Evolutionary conservation across 2,888 invertebrate genomes (phyloP).

Genomic region (Cheilosia pagana): DNA sequence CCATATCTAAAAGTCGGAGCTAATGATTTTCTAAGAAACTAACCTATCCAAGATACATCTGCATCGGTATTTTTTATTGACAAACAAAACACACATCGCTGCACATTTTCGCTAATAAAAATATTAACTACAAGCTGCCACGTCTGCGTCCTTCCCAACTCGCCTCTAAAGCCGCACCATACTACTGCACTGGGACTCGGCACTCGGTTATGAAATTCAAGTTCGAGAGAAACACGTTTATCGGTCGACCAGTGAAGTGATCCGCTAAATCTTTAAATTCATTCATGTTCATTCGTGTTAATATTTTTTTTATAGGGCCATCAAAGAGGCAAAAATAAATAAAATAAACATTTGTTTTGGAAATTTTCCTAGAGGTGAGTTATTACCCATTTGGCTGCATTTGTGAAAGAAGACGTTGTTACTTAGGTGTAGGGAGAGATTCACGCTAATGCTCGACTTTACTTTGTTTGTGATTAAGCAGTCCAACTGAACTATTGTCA

Average conservation of each 20-base stretch:
- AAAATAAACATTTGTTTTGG: slow-evolving; percentile 11
- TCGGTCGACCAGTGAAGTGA: slow-evolving; percentile 1
- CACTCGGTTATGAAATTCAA: slow-evolving; percentile 40
- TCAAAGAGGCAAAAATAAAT: not conserved
- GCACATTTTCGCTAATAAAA: not conserved
- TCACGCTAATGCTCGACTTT: no score
- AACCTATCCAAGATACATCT: not conserved
- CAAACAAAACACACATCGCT: slow-evolving; percentile 4
- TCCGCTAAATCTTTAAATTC: slow-evolving; percentile 21
- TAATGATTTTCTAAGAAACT: not conserved
- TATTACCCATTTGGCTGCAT: not conserved
- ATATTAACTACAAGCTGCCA: not conserved
- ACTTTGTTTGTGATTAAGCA: no score
- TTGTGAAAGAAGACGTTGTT: not conserved
- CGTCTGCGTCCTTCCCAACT: not conserved
- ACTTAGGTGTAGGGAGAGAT: no score
- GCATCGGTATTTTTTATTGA: not conserved
- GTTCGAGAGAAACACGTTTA: slow-evolving; percentile 38
- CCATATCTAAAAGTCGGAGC: not conserved
- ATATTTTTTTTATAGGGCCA: slow-evolving; percentile 15
- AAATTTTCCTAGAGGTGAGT: slow-evolving; percentile 33
- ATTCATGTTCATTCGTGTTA: slow-evolving; percentile 55
- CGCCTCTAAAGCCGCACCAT: not conserved
- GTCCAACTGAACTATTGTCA: no score
- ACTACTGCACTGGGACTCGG: no score